Conservation (phyloP, 2,888 invertebrate genomes). For the Nudaria mundana region DNA sequence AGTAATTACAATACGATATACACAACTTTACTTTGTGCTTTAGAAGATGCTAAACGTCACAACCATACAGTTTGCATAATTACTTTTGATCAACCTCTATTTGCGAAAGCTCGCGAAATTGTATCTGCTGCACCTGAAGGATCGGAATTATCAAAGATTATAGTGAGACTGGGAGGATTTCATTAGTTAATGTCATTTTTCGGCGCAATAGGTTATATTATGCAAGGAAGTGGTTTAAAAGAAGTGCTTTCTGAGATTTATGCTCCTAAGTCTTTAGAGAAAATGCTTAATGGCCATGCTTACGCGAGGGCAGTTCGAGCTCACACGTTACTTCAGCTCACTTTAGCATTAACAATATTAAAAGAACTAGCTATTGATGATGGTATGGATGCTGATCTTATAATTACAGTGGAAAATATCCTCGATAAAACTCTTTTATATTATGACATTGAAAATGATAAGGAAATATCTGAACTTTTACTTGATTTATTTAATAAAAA, state of each 20-base stretch:
- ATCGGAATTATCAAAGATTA: conserved; percentile 14
- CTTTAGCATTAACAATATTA: conserved; percentile 38
- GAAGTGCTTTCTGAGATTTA: conserved; percentile 31
- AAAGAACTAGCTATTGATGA: conserved; percentile 37
- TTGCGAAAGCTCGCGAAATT: conserved; percentile 40
- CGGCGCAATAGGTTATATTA: conserved; percentile 34
- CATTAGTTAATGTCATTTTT: conserved; percentile 40
- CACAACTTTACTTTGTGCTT: conserved; percentile 17
- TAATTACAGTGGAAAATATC: conserved; percentile 6
- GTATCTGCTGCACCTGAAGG: conserved; percentile 26
- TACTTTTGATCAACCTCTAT: conserved; percentile 45
- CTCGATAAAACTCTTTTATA: conserved; percentile 10
- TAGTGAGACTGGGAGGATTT: conserved; percentile 38
- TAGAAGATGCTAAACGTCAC: conserved; percentile 28
- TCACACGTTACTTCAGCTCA: conserved; percentile 32
- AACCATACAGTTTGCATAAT: conserved; percentile 33
- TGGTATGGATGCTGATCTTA: conserved; percentile 10
- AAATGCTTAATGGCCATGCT: conserved; percentile 41
- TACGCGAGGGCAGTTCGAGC: conserved; percentile 38
- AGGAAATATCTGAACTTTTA: conserved; percentile 1
- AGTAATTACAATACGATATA: conserved; percentile 28
- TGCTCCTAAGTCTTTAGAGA: conserved; percentile 33
- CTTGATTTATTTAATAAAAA: conserved; percentile 25
- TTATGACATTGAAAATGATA: neutral
- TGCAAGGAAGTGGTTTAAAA: conserved; percentile 40